A percentile compares a stretch with the other conserved stretches of the same genome.
phyloP scores from a whole-genome alignment of 2,113 vertebrate genomes.

The Rafetus swinhoei region DNA sequence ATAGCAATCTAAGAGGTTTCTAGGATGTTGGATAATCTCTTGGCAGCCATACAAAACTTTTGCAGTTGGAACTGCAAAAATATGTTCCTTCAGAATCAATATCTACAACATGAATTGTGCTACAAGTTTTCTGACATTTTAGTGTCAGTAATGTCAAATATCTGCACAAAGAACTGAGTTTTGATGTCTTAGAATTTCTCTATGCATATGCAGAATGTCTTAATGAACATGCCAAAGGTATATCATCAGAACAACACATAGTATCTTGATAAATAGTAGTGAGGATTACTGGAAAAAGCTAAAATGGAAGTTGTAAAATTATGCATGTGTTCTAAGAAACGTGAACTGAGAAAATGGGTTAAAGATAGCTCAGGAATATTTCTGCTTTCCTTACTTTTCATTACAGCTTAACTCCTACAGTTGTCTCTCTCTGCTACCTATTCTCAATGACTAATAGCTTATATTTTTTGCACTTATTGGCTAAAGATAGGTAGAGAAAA shows the following conservation, averaged over 20 bases:
- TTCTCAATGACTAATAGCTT: too few relatives aligned
- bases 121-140: not conserved
- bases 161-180: too few relatives aligned
- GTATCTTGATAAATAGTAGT: not conserved
- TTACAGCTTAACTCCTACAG: fast-evolving
- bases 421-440: not conserved
- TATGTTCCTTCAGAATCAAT: fast-evolving
- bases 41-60: fast-evolving
- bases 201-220: not conserved
- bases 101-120: not conserved
- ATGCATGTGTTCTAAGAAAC: not conserved
- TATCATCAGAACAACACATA: fast-evolving
- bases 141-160: not conserved
- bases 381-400: fast-evolving
- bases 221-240: fast-evolving
- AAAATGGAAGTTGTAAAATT: not conserved
- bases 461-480: fast-evolving
- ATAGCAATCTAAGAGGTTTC: fast-evolving
- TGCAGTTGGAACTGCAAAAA: fast-evolving
- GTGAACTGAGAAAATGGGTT: too few relatives aligned
- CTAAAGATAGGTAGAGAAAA: not conserved
- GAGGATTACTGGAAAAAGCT: not conserved
- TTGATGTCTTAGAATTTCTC: too few relatives aligned
- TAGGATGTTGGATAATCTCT: fast-evolving
- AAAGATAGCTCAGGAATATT: fast-evolving